These are phyloP conservation scores for Ahaetulla prasina DNA, from an alignment of 2,113 vertebrate species.

Conservation along the genomic window DNA sequence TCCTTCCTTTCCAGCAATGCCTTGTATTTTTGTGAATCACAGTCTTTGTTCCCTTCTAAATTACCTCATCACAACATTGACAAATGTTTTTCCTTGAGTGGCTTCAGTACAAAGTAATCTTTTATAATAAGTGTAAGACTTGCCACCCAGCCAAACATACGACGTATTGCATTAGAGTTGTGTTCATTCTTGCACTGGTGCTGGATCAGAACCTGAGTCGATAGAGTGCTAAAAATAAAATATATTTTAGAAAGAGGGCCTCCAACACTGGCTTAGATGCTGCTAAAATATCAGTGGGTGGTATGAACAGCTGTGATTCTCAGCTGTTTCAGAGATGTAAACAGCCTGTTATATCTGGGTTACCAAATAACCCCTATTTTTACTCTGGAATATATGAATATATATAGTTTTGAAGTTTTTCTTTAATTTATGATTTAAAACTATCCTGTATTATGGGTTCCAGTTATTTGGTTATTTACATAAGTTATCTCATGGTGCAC, in stretches of 20 bases:
- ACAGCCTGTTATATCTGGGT: neutral
- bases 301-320: constrained; percentile 2
- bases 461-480: neutral
- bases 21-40: neutral
- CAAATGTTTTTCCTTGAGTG: neutral
- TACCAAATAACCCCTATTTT: neutral
- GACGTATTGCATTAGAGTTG: neutral
- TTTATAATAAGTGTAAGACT: neutral
- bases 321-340: neutral
- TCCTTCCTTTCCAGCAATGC: neutral
- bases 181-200: neutral
- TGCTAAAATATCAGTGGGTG: neutral
- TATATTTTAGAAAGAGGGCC: neutral
- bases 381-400: neutral
- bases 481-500: neutral
- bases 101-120: neutral
- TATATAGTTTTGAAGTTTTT: neutral
- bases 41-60: neutral
- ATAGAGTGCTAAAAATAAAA: constrained; percentile 2
- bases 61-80: neutral
- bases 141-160: neutral
- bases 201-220: neutral
- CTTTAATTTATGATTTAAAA: neutral
- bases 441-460: neutral
- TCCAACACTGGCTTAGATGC: neutral